Evolutionary conservation across 2,113 vertebrate species (phyloP).

Genomic region (Pipra filicauda): DNA sequence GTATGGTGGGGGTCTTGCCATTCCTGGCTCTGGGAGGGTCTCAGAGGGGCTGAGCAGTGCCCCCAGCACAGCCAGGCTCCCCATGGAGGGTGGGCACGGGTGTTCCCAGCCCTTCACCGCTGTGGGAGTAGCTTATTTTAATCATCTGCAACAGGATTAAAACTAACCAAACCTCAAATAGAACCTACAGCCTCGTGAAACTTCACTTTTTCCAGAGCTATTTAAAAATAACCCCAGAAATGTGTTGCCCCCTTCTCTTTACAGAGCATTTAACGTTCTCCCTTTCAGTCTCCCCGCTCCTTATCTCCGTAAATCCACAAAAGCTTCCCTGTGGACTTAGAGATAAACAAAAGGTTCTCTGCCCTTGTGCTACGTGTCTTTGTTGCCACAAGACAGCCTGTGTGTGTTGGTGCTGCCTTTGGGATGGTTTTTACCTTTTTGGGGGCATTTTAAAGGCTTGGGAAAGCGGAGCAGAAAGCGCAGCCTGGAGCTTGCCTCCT

Average conservation of each 20-base stretch:
- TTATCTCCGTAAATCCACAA: neutral
- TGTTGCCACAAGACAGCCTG: neutral
- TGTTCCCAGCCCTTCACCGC: accelerated
- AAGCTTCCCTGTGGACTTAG: accelerated
- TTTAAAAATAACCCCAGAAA: neutral
- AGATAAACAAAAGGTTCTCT: neutral
- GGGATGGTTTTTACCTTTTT: neutral
- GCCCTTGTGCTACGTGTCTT: accelerated
- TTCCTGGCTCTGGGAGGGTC: neutral
- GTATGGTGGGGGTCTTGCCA: accelerated
- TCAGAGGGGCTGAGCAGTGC: too few species aligned
- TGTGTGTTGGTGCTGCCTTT: neutral
- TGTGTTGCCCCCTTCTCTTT: accelerated
- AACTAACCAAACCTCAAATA: neutral
- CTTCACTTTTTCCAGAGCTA: neutral
- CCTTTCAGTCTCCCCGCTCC: neutral
- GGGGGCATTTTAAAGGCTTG: neutral
- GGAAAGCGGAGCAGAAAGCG: neutral
- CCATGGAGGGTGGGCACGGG: accelerated
- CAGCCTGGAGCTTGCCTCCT: neutral
- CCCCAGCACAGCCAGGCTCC: neutral
- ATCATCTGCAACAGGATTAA: neutral
- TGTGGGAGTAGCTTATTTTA: neutral
- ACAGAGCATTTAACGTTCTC: accelerated
- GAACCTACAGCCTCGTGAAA: neutral